Evolutionary conservation across 2,888 invertebrate genomes (phyloP), one percentile per base, ranked within the genome.

Genomic region (Trissolcus japonicus): DNA sequence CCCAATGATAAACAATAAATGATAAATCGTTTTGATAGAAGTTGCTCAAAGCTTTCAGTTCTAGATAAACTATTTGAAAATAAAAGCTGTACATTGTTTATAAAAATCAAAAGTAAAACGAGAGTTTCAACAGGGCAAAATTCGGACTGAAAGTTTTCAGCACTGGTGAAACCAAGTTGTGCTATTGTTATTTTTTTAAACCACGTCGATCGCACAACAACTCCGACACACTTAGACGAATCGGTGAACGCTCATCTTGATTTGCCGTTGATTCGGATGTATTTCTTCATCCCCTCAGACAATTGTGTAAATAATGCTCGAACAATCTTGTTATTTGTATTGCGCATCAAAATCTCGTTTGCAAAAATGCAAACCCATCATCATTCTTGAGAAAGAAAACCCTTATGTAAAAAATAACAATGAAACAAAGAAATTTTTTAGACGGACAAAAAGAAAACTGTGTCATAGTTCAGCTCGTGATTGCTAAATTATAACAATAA

Each of bases 241-340:
- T 25, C 25, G 25, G 25, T 4, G 25, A 25, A 25, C 6, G 35
- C 35, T 35, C 9, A 35, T 35, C 9, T 35, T 35, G 35, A 35
- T 35, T 35, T 35, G 35, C 7, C 9, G 35, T 35, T 35, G 9
- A 35, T 35, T 35, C 35, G 35, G 11, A 35, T 11, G 35, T 35
- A 35, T 35, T 25, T 25, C 25, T 9, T 11, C 11, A 35, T 9
- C 35, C 11, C 11, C 35, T 53, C 40, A 35, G 48, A 57, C 35
- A 62, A 76, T 21, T 66, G 41, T 76, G 72, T 76, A 76, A 25
- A 76, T 76, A 76, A 67, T 13, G 76, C 76, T 76, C 76, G 76
- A 76, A 72, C 72, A 76, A 76, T 76, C 76, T 67, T 72, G 62
- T 67, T 62, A 76, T 72, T 67, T 67, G 54, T 55, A 76, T 76